Evolutionary conservation across 2,113 vertebrate genomes (phyloP).

Genomic region (Charina bottae): DNA sequence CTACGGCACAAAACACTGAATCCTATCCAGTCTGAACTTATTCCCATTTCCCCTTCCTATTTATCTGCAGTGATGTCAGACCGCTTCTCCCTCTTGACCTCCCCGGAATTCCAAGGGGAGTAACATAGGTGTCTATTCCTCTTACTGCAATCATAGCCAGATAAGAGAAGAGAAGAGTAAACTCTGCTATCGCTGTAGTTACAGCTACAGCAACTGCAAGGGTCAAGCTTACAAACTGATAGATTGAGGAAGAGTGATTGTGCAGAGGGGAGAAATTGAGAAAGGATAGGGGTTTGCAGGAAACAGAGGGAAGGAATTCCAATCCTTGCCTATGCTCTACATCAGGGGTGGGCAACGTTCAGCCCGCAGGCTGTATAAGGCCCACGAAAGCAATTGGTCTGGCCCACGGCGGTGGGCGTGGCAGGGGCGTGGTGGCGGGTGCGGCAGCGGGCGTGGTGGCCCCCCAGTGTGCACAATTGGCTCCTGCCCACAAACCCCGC

Average conservation of each 20-base stretch:
- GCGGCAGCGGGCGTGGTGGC: no score
- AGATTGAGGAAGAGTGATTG: neutral
- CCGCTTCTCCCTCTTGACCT: neutral
- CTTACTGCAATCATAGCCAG: no score
- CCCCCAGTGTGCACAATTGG: no score
- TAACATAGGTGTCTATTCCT: neutral
- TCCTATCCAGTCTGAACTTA: neutral
- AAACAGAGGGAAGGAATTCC: neutral
- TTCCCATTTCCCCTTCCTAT: neutral
- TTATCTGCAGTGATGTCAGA: neutral
- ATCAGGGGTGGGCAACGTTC: no score
- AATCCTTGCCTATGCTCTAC: neutral
- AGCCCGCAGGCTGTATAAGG: no score
- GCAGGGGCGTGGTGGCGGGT: no score
- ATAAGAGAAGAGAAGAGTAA: neutral
- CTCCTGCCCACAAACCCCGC: no score
- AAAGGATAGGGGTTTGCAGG: neutral
- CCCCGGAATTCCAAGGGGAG: neutral
- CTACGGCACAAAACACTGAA: neutral
- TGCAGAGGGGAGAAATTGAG: neutral
- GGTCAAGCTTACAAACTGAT: neutral
- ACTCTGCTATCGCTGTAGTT: neutral
- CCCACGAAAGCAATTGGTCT: no score
- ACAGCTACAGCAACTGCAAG: neutral
- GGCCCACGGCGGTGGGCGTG: no score